Base-by-base conservation (phyloP, 2,797 vertebrate genomes). In the Miichthys miiuy region DNA sequence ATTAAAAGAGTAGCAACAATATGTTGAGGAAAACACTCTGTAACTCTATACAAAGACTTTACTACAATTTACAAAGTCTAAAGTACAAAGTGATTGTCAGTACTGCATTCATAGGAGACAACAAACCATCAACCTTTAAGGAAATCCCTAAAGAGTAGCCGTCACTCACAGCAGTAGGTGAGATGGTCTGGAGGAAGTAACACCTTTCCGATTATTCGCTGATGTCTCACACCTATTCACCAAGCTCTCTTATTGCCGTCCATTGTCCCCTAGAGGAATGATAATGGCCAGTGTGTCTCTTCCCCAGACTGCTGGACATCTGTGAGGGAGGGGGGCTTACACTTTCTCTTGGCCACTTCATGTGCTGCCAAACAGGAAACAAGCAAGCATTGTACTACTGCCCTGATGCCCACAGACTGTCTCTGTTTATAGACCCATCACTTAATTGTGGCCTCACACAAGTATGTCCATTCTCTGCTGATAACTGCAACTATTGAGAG, bases 321-420 rank as follows among this genome's bases (percentile, higher is more conserved):
- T 90, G 85, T 79, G 83, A 63, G 78, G 70, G 88, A 68, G 54
- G 42, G 79, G 48, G 44, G 78, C 79, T 82, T 84, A 80, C 85
- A 91, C 88, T 93, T 88, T 92, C 87, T 88, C 87, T 76, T 20
- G 0, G 67, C 74, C 79, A 91, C 84, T 93, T 93, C 79, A 88
- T 91, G 83, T 88, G 83, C 72, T 88, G 91, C 93, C 88, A 91
- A 80, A 80, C 75, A 70, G 80, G 78, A 87, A 91, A 95, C 95
- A 95, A 93, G 92, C 77, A 79, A 47, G 79, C 87, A 88, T 94
- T 95, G 92, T 96, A 83, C 80, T 65, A 74, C 77, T 61, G 76
- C 85, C 58, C 86, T 85, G 84, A 80, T 74, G 83, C 82, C 85
- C 72, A 85, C 78, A 75, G 78, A 87, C 88, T 83, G 75, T 63